phyloP scores from a whole-genome alignment of 1,140 invertebrate genomes.

The Ephestia elutella region DNA sequence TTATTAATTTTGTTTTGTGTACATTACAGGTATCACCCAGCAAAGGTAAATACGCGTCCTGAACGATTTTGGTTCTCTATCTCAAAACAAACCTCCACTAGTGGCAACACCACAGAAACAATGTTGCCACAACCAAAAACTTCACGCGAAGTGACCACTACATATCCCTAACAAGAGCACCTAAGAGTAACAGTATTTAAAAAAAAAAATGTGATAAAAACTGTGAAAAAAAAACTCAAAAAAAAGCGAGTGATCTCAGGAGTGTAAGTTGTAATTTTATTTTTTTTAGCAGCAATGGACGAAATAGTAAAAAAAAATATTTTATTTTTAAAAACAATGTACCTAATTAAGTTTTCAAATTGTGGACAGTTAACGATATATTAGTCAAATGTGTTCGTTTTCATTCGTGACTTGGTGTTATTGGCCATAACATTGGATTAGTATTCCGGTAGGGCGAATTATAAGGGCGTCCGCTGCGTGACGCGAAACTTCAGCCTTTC shows the following conservation, averaged over 20 bases:
- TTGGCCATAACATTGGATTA: not conserved
- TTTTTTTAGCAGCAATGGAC: constrained; percentile 44
- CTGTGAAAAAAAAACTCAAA: constrained; percentile 52
- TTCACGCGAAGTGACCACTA: constrained; percentile 41
- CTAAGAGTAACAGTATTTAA: constrained; percentile 68
- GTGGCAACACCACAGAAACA: constrained; percentile 33
- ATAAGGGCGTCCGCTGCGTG: too few relatives aligned
- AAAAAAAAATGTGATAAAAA: constrained; percentile 63
- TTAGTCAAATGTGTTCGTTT: constrained; percentile 61
- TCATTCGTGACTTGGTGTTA: constrained; percentile 2
- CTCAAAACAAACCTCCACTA: constrained; percentile 38
- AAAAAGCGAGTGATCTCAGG: constrained; percentile 70
- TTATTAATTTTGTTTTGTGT: constrained; percentile 3
- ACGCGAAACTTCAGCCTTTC: too few relatives aligned
- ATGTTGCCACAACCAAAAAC: constrained; percentile 25
- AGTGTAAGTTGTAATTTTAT: constrained; percentile 51
- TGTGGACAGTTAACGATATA: constrained; percentile 24
- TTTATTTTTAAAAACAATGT: constrained; percentile 13
- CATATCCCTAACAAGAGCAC: constrained; percentile 55
- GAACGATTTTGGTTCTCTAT: constrained; percentile 54
- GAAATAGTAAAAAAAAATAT: constrained; percentile 32
- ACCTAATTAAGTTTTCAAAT: constrained; percentile 13
- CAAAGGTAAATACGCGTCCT: constrained; percentile 61
- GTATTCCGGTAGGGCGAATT: not conserved
- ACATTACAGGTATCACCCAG: constrained; percentile 46